phyloP scores from a whole-genome alignment of 2,797 vertebrate species.

The Dromococcyx pavoninus region DNA sequence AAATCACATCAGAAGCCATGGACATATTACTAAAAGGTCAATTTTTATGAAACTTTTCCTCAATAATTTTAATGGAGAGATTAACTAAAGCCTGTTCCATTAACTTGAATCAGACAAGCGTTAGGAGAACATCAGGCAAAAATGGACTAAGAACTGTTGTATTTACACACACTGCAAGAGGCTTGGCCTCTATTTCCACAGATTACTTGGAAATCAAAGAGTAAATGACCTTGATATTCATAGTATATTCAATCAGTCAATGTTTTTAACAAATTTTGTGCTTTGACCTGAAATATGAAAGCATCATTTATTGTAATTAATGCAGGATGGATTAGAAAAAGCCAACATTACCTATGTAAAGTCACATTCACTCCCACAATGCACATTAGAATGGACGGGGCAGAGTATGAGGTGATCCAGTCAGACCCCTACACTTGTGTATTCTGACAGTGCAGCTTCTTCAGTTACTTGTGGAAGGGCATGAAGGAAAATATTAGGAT shows the following conservation, averaged over 20 bases:
- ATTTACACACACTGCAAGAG: background rate
- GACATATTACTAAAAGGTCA: background rate
- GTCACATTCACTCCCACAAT: background rate
- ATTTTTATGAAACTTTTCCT: slow-evolving; percentile 33
- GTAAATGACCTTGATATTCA: background rate
- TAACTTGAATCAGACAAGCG: background rate
- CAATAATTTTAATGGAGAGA: background rate
- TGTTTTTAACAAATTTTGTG: background rate
- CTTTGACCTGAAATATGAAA: background rate
- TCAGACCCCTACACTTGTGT: background rate
- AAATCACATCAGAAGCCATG: slow-evolving; percentile 9
- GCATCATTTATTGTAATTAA: background rate
- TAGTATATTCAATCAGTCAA: background rate
- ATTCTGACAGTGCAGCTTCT: background rate
- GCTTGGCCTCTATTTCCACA: background rate
- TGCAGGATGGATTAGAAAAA: background rate
- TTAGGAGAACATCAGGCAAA: background rate
- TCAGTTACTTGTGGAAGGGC: background rate
- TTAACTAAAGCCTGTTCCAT: background rate
- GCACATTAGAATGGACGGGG: background rate
- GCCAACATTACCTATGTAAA: background rate
- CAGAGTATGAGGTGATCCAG: background rate
- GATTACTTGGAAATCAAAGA: background rate
- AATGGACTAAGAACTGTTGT: background rate
- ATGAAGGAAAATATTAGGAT: background rate